Conservation (phyloP, 2,797 vertebrate genomes). For the Lepilemur ruficaudatus region DNA sequence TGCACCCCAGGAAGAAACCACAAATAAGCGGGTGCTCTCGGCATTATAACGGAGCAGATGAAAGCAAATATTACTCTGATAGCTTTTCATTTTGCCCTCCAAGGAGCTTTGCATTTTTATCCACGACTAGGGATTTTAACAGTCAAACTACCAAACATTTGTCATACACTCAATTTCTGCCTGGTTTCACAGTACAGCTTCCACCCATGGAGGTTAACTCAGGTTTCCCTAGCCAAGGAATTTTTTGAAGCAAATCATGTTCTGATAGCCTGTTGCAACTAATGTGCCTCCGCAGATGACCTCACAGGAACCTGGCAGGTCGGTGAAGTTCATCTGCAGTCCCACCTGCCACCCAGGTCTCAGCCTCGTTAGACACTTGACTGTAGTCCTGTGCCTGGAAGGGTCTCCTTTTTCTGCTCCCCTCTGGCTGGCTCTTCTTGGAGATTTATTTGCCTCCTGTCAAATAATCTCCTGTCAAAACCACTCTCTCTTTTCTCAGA, state of each 20-base stretch:
- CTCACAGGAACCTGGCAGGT: background rate
- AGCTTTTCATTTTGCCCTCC: slow-evolving; percentile 70
- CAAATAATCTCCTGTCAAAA: background rate
- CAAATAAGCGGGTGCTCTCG: slow-evolving; percentile 61
- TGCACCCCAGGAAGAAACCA: slow-evolving; percentile 70
- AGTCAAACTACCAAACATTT: slow-evolving; percentile 63
- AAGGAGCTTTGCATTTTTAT: slow-evolving; percentile 65
- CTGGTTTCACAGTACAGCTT: slow-evolving; percentile 15
- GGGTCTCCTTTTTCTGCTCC: background rate
- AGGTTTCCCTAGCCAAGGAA: background rate
- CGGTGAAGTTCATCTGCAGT: background rate
- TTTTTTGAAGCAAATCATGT: background rate
- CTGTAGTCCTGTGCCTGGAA: background rate
- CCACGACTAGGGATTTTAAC: slow-evolving; percentile 65
- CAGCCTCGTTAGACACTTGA: background rate
- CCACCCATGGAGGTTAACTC: slow-evolving; percentile 18
- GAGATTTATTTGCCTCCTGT: background rate
- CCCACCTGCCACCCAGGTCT: background rate
- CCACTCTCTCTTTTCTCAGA: background rate
- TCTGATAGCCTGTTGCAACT: background rate
- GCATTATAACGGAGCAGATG: slow-evolving; percentile 65
- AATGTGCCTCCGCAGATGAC: background rate
- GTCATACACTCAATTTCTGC: slow-evolving; percentile 72
- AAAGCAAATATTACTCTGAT: slow-evolving; percentile 76
- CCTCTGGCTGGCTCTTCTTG: background rate